These are phyloP conservation scores for Trachemys scripta DNA, from an alignment of 2,113 vertebrate genomes.

Conservation along the genomic window DNA sequence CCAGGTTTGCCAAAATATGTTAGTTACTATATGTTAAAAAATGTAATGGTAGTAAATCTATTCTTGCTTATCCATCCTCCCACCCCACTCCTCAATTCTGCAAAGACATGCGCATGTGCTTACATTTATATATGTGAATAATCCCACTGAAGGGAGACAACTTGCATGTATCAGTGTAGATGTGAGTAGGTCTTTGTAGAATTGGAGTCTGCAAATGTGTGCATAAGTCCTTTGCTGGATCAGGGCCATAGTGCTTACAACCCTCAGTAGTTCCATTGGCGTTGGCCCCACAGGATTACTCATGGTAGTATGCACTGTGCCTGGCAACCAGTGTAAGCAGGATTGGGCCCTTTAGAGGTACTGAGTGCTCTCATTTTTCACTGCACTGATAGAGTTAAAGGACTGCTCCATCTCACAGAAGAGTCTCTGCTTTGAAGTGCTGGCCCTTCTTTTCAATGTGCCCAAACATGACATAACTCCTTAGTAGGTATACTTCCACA, in stretches of 20 bases:
- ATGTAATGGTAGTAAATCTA: not conserved
- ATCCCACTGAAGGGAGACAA: not conserved
- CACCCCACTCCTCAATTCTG: not conserved
- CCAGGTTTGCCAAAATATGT: not conserved
- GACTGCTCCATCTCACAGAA: not conserved
- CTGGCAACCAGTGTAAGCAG: not conserved
- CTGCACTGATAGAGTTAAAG: not conserved
- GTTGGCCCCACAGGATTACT: not conserved
- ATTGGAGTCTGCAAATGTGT: not conserved
- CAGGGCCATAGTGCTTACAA: fast-evolving
- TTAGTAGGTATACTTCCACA: not conserved
- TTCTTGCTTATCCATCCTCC: not conserved
- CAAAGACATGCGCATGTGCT: not conserved
- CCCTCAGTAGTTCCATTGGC: not conserved
- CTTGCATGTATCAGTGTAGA: not conserved
- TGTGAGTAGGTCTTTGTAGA: not conserved
- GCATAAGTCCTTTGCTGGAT: fast-evolving
- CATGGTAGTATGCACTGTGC: not conserved
- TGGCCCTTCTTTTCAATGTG: not conserved
- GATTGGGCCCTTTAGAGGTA: not conserved
- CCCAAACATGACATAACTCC: not conserved
- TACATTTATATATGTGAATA: not conserved
- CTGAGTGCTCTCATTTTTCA: not conserved
- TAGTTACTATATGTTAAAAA: not conserved
- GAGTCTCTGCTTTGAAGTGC: not conserved